A percentile compares a stretch with the other conserved stretches of the same genome.
Conservation (phyloP, 2,113 vertebrate species). For the Platycercus adscitus region DNA sequence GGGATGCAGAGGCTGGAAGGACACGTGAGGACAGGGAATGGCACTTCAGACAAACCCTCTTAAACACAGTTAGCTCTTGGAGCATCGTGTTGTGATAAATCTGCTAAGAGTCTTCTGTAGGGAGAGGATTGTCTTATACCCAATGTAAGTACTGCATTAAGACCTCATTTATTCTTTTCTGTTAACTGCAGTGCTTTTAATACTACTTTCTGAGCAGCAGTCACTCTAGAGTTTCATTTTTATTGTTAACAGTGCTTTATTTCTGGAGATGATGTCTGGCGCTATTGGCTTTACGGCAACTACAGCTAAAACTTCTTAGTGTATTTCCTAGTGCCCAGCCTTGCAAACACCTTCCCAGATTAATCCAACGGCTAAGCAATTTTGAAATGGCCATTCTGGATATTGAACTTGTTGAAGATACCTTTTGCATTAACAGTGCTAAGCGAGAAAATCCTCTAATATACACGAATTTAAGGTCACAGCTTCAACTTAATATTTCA, state of each 20-base stretch:
- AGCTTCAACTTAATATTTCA: not conserved
- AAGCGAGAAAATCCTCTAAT: not conserved
- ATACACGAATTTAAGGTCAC: not conserved
- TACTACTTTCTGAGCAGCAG: not conserved
- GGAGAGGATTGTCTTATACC: not conserved
- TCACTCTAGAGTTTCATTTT: not conserved
- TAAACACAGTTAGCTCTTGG: not conserved
- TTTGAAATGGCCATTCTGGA: not conserved
- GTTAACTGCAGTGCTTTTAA: not conserved
- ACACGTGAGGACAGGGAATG: rapidly evolving
- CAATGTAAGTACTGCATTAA: not conserved
- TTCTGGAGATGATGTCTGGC: not conserved
- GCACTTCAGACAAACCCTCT: not conserved
- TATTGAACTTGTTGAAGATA: not conserved
- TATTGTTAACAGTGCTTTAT: not conserved
- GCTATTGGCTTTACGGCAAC: not conserved
- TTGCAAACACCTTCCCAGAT: not conserved
- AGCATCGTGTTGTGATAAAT: not conserved
- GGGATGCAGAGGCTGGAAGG: not conserved
- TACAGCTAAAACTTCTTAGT: not conserved
- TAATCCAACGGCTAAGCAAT: not conserved
- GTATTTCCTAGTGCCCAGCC: not conserved
- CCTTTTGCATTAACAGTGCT: not conserved
- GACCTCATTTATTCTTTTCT: not conserved
- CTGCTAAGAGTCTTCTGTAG: not conserved